phyloP scores from a whole-genome alignment of 2,113 vertebrate species.

The Fulmarus glacialis region DNA sequence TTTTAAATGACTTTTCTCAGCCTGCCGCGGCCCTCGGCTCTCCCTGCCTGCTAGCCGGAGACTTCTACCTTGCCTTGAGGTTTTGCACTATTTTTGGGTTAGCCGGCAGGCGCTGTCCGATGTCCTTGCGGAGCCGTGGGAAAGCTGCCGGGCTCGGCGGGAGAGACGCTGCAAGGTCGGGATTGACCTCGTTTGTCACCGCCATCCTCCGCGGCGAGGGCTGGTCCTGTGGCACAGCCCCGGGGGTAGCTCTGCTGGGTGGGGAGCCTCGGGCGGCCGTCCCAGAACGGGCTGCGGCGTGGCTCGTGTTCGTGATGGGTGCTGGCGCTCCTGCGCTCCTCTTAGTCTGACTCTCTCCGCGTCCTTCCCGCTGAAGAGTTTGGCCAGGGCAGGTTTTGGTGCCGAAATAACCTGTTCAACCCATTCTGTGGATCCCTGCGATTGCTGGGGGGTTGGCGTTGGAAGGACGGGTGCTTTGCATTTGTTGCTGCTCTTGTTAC shows the following conservation, averaged over 20 bases:
- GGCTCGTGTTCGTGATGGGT: neutral
- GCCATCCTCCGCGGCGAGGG: fast-evolving
- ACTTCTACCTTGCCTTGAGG: neutral
- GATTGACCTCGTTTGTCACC: neutral
- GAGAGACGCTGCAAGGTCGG: neutral
- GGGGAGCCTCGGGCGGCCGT: too few species aligned
- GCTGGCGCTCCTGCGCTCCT: fast-evolving
- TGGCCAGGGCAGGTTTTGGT: neutral
- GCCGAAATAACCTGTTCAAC: neutral
- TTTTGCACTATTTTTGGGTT: neutral
- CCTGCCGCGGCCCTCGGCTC: neutral
- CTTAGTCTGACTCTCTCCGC: too few species aligned
- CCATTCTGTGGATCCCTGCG: fast-evolving
- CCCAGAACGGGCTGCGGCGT: too few species aligned
- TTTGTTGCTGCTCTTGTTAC: neutral
- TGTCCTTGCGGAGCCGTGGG: neutral
- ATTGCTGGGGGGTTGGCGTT: neutral
- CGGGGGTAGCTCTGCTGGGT: neutral
- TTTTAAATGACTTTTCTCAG: neutral
- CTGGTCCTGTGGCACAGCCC: fast-evolving
- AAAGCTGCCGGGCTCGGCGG: neutral
- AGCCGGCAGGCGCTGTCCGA: fast-evolving
- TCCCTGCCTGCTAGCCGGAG: neutral
- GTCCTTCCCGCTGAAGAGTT: neutral
- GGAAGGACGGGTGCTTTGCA: neutral